Percentiles rank a stretch among this genome's conserved stretches.
Conservation (phyloP, 2,113 vertebrate species). For the Gulo gulo region DNA sequence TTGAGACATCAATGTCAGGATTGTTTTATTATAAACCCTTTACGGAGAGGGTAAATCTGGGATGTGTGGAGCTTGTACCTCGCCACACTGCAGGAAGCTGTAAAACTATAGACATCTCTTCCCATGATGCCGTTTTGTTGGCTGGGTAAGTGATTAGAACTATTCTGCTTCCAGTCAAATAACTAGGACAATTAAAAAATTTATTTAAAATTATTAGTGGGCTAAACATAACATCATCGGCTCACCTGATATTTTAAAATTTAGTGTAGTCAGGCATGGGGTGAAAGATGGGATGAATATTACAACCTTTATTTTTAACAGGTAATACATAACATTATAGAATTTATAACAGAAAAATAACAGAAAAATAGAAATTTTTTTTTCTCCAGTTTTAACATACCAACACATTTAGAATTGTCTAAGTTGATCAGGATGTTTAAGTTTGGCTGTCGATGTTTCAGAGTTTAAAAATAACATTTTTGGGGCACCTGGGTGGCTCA, state of each 20-base stretch:
- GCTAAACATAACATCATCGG: constrained; percentile 53
- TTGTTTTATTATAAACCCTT: constrained; percentile 83
- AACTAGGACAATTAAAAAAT: constrained; percentile 72
- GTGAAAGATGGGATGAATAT: constrained; percentile 75
- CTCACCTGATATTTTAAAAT: constrained; percentile 47
- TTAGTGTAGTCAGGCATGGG: constrained; percentile 53
- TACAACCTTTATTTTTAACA: constrained; percentile 66
- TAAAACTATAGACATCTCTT: constrained; percentile 41
- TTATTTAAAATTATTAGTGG: constrained; percentile 68
- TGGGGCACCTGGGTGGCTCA: not conserved
- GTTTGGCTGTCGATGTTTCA: not conserved
- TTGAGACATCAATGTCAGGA: constrained; percentile 86
- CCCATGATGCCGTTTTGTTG: not conserved
- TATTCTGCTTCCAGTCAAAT: constrained; percentile 78
- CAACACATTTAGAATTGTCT: constrained; percentile 64
- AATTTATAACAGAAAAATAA: constrained; percentile 44
- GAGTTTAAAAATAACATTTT: not conserved
- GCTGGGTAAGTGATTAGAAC: constrained; percentile 67
- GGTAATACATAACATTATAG: constrained; percentile 69
- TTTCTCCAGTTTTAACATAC: not conserved
- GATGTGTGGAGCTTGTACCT: constrained; percentile 75
- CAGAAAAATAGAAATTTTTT: constrained; percentile 65
- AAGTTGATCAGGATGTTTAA: not conserved
- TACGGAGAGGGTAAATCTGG: constrained; percentile 80
- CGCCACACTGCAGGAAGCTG: constrained; percentile 71